Evolutionary conservation across 2,888 invertebrate species (phyloP).

Genomic region (Napeogenes inachia): DNA sequence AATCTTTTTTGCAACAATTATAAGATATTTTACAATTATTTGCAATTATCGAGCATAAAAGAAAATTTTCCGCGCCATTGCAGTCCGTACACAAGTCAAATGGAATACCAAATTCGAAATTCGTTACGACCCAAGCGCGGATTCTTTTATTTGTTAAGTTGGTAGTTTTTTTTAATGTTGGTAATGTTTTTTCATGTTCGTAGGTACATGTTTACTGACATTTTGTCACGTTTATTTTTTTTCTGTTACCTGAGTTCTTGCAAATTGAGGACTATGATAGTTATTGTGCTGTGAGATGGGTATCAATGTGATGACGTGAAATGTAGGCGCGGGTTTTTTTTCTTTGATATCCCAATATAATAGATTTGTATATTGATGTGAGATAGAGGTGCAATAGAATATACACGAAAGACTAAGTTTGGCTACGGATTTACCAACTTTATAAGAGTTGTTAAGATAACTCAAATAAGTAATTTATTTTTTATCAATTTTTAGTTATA

Average conservation of each 20-base stretch:
- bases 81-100: conserved; percentile 60
- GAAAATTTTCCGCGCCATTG: conserved; percentile 61
- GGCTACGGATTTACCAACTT: too few relatives aligned
- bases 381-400: too few relatives aligned
- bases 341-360: too few relatives aligned
- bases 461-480: too few relatives aligned
- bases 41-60: conserved; percentile 54
- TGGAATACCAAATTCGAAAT: conserved; percentile 59
- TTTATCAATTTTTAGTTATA: too few relatives aligned
- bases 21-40: conserved; percentile 43
- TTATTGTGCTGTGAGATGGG: conserved; percentile 47
- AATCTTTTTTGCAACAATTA: conserved; percentile 47
- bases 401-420: too few relatives aligned
- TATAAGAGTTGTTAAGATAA: too few relatives aligned
- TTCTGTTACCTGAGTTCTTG: conserved; percentile 65
- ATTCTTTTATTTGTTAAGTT: conserved; percentile 45
- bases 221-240: conserved; percentile 75
- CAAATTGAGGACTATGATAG: conserved; percentile 63
- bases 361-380: too few relatives aligned
- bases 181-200: conserved; percentile 44
- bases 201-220: conserved; percentile 76
- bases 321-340: conserved; percentile 25
- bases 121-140: conserved; percentile 53
- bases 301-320: conserved; percentile 63
- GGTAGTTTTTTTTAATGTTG: conserved; percentile 28